Evolutionary conservation across 2,888 invertebrate species (phyloP).

Genomic region (Diplolepis rosae): DNA sequence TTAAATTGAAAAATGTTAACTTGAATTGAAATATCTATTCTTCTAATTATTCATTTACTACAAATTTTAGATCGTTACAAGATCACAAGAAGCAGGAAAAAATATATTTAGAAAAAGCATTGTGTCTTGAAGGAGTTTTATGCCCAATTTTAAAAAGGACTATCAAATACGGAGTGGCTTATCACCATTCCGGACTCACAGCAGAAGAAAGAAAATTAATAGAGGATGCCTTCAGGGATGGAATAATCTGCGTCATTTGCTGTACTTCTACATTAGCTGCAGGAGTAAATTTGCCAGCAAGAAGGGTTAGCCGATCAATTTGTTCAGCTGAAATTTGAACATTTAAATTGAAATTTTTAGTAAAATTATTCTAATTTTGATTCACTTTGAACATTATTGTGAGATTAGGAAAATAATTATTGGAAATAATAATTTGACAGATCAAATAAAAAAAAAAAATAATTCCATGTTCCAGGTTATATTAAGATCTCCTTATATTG

Average conservation of each 20-base stretch:
- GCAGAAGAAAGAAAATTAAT: slow-evolving; percentile 88
- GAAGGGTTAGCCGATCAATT: slow-evolving; percentile 76
- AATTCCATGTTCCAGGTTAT: slow-evolving; percentile 81
- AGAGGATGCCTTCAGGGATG: slow-evolving; percentile 89
- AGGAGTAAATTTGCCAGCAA: slow-evolving; percentile 96
- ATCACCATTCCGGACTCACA: slow-evolving; percentile 95
- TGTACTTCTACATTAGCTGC: slow-evolving; percentile 98
- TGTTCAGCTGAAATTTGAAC: background rate
- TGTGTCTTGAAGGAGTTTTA: slow-evolving; percentile 80
- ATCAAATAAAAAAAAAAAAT: too few relatives aligned
- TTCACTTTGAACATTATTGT: too few relatives aligned
- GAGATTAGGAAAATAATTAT: too few relatives aligned
- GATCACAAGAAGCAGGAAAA: slow-evolving; percentile 78
- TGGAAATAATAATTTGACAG: too few relatives aligned
- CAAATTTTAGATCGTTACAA: slow-evolving; percentile 74
- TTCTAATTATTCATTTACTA: slow-evolving; percentile 13
- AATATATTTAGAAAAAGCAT: slow-evolving; percentile 77
- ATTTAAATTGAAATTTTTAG: background rate
- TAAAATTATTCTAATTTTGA: too few relatives aligned
- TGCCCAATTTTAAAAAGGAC: slow-evolving; percentile 81
- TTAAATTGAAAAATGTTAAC: background rate
- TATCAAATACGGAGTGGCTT: slow-evolving; percentile 89
- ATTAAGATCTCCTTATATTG: slow-evolving; percentile 89
- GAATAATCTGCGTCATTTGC: slow-evolving; percentile 90
- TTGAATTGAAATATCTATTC: background rate